phyloP scores from a whole-genome alignment of 2,113 vertebrate species.

The Chaetorhynchus papuensis region DNA sequence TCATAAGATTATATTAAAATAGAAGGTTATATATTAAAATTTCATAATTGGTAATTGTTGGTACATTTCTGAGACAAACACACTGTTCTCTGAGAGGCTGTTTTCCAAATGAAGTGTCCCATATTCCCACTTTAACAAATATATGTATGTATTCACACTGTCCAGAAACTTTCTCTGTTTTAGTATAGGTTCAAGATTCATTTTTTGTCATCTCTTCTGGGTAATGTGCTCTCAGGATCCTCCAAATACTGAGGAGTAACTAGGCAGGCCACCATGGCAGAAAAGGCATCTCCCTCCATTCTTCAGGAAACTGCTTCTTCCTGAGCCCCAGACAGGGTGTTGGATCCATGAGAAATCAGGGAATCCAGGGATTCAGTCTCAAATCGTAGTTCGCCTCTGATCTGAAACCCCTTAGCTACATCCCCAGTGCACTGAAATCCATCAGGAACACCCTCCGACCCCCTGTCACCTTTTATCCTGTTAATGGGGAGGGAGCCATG shows the following conservation, averaged over 20 bases:
- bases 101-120: not conserved
- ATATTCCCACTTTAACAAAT: not conserved
- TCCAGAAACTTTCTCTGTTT: not conserved
- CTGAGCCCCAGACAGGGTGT: not conserved
- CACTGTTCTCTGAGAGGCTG: not conserved
- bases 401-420: not conserved
- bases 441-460: not conserved
- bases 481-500: not conserved
- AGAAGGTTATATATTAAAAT: not conserved
- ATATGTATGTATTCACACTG: accelerated
- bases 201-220: not conserved
- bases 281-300: not conserved
- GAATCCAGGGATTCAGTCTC: not conserved
- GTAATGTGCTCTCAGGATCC: not conserved
- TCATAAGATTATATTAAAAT: not conserved
- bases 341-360: not conserved
- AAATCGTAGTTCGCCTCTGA: not conserved
- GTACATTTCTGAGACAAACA: not conserved
- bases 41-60: not conserved
- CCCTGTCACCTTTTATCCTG: not conserved
- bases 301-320: not conserved
- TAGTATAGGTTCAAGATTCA: not conserved
- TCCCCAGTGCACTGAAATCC: not conserved
- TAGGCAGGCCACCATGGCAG: not conserved
- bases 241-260: not conserved